A percentile compares a stretch with the other conserved stretches of the same genome.
Evolutionary conservation across 2,797 vertebrate species (phyloP).

Genomic region (Yasuhikotakia modesta): DNA sequence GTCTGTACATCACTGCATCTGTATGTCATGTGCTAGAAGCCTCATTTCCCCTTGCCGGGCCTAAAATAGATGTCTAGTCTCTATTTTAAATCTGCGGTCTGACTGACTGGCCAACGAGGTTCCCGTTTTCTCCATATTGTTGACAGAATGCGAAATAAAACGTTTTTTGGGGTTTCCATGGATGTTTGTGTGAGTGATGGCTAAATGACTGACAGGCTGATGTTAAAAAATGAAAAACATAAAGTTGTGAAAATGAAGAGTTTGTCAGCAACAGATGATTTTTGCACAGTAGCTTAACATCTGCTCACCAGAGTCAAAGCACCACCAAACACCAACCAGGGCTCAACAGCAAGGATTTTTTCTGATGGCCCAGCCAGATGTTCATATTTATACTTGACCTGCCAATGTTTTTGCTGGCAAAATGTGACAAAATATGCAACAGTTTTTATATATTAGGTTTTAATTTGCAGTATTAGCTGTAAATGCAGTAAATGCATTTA

Average conservation of each 20-base stretch:
- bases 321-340: background rate
- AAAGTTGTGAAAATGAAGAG: slow-evolving; percentile 23
- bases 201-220: slow-evolving; percentile 28
- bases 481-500: background rate
- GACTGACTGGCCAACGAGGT: slow-evolving; percentile 60
- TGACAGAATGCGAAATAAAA: slow-evolving; percentile 55
- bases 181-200: slow-evolving; percentile 39
- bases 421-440: background rate
- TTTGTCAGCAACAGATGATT: slow-evolving; percentile 23
- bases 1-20: slow-evolving; percentile 50
- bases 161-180: slow-evolving; percentile 29
- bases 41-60: slow-evolving; percentile 62
- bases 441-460: background rate
- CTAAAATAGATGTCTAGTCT: slow-evolving; percentile 62
- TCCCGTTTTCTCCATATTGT: slow-evolving; percentile 60
- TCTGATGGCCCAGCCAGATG: background rate
- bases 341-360: background rate
- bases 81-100: slow-evolving; percentile 68
- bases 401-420: background rate
- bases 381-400: background rate
- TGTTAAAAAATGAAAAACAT: slow-evolving; percentile 13
- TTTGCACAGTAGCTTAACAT: slow-evolving; percentile 16
- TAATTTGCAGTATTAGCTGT: background rate
- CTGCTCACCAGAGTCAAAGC: slow-evolving; percentile 30
- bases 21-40: slow-evolving; percentile 57